phyloP scores from a whole-genome alignment of 2,888 invertebrate species.

The Drosophila antonietae region DNA sequence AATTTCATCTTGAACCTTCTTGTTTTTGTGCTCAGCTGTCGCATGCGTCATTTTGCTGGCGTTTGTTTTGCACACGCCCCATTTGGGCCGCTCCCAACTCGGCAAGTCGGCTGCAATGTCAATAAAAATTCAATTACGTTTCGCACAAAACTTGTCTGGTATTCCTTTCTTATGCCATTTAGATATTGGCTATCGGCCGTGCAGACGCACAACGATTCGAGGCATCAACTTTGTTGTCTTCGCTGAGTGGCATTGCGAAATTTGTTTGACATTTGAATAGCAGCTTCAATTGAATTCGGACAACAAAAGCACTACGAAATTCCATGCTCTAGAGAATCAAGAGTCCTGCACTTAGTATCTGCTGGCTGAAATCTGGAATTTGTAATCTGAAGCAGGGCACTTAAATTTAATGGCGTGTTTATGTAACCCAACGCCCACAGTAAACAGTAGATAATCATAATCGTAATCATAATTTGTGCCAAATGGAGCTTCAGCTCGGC shows the following conservation, averaged over 20 bases:
- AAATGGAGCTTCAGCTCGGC: conserved; percentile 1
- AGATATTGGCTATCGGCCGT: conserved; percentile 59
- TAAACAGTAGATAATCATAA: conserved; percentile 69
- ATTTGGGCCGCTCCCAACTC: not conserved
- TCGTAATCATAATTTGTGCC: conserved; percentile 65
- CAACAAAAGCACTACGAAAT: conserved; percentile 41
- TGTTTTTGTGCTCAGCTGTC: conserved; percentile 11
- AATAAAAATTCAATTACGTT: conserved; percentile 78
- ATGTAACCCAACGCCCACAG: conserved; percentile 59
- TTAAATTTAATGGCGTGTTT: conserved; percentile 76
- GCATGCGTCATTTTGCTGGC: conserved; percentile 30
- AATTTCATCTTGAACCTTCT: conserved; percentile 19
- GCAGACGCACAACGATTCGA: conserved; percentile 50
- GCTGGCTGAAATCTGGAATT: not conserved
- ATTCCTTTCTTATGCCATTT: conserved; percentile 70
- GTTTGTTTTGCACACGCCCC: conserved; percentile 15
- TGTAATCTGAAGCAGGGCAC: conserved; percentile 58
- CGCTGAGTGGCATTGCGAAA: conserved; percentile 58
- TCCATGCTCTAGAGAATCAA: conserved; percentile 25
- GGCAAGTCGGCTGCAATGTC: conserved; percentile 64
- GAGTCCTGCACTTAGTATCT: conserved; percentile 7
- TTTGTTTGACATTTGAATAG: conserved; percentile 74
- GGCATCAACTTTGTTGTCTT: conserved; percentile 65
- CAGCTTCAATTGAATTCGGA: conserved; percentile 57
- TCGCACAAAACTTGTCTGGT: conserved; percentile 55